Evolutionary conservation across 2,113 vertebrate species (phyloP), one percentile per base, ranked within the genome.

Genomic region (Marmota flaviventris): DNA sequence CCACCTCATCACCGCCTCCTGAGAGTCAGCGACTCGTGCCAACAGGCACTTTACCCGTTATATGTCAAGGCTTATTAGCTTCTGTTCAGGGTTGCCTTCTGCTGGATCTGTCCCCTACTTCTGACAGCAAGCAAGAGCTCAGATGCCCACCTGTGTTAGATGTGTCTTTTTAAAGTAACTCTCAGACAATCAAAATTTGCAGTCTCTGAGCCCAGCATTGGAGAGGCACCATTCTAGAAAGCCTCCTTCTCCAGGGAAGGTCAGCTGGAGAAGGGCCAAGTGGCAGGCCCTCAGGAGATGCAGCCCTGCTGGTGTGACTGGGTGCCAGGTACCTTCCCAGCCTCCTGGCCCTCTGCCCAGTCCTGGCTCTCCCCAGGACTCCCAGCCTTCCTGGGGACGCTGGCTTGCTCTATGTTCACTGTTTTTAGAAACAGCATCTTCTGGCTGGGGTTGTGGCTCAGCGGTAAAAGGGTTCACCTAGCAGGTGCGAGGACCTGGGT

Each of bases 341-440:
- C 42, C 42, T 42, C 42, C 42, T 42, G 42, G 42, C 42, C 42
- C 42, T 32, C 45, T 81, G 76, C 84, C 82, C 65, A 48, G 69
- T 84, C 77, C 78, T 88, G 92, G 94, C 96, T 97, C 45, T 4
- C 94, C 86, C 7, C 37, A 79, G 39, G 92, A 18, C 56, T 20
- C 53, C 89, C 75, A 97, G 56, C 95, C 95, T 97, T 97, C 48
- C 48, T 85, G 12, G 67, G 90, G 77, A 95, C 85, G 86, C 42
- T 42, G 42, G 42, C 42, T 7, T 42, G 42, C 42, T 42, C 42
- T 42, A 7, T 42, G 42, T 42, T 42, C 42, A 42, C 42, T 42
- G 42, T 42, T 42, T 7, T 42, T 42, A 42, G 42, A 42, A 42
- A 42, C 42, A 42, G 42, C 42, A 42, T 42, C 42, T 42, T 42